Evolutionary conservation across 2,888 invertebrate genomes (phyloP).

Genomic region (Ypsolopha scabrella): DNA sequence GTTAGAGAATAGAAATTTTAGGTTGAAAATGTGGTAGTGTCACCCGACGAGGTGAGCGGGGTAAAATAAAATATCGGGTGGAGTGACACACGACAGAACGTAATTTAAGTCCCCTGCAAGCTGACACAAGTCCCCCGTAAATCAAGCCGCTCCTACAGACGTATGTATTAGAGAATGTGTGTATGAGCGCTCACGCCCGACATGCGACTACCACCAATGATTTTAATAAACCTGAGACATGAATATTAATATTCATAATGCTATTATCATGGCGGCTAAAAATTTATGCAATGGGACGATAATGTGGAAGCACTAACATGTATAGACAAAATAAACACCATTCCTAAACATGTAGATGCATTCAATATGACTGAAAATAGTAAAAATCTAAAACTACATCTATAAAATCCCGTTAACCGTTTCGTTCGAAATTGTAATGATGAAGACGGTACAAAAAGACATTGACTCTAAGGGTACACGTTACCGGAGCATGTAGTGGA

Average conservation of each 20-base stretch:
- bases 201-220: constrained; percentile 38
- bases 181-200: constrained; percentile 46
- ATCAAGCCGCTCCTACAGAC: constrained; percentile 53
- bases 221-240: constrained; percentile 41
- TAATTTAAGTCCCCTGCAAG: constrained; percentile 55
- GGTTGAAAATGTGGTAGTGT: constrained; percentile 37
- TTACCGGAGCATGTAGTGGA: constrained; percentile 15
- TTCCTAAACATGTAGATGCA: neutral
- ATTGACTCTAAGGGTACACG: constrained; percentile 15
- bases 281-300: neutral
- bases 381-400: neutral
- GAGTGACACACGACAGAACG: constrained; percentile 53
- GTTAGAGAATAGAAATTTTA: constrained; percentile 41
- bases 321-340: too few species aligned
- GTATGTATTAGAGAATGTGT: neutral
- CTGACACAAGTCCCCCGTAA: constrained; percentile 29
- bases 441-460: constrained; percentile 6
- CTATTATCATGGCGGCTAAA: constrained; percentile 12
- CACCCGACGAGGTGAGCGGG: constrained; percentile 23
- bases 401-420: neutral
- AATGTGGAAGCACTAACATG: too few species aligned
- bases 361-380: neutral
- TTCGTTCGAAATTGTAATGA: neutral
- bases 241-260: constrained; percentile 47
- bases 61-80: constrained; percentile 48